Percentiles rank a stretch among this genome's conserved stretches.
phyloP scores from a whole-genome alignment of 2,797 vertebrate genomes.

The Acestrorhynchus altus region DNA sequence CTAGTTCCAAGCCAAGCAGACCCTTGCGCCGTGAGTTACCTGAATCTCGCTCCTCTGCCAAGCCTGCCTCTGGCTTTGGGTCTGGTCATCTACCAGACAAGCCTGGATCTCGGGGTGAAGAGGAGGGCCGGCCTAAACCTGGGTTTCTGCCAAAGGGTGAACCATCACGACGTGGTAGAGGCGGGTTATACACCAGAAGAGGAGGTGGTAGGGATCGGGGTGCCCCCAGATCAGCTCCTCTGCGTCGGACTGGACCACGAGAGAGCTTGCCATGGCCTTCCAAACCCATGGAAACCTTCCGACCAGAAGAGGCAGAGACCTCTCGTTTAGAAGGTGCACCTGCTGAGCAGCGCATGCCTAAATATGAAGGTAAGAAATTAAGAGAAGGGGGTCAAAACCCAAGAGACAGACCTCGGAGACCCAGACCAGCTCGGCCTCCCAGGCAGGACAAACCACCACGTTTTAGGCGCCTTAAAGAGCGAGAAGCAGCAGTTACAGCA shows the following conservation, averaged over 20 bases:
- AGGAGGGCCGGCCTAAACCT: slow-evolving; percentile 90
- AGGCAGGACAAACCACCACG: slow-evolving; percentile 97
- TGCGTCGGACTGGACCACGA: slow-evolving; percentile 83
- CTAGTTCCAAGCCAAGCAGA: slow-evolving; percentile 78
- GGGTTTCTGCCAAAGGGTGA: slow-evolving; percentile 97
- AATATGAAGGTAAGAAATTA: slow-evolving; percentile 91
- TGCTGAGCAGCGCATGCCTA: slow-evolving; percentile 78
- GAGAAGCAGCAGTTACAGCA: slow-evolving; percentile 81
- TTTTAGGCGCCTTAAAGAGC: slow-evolving; percentile 91
- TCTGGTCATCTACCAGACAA: slow-evolving; percentile 72
- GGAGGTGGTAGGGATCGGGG: slow-evolving; percentile 87
- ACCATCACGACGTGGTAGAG: slow-evolving; percentile 91
- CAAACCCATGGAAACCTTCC: slow-evolving; percentile 86
- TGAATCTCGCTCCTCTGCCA: slow-evolving; percentile 64
- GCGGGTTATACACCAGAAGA: slow-evolving; percentile 88
- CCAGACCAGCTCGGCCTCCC: slow-evolving; percentile 92
- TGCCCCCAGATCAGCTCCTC: slow-evolving; percentile 83
- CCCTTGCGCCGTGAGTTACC: slow-evolving; percentile 76
- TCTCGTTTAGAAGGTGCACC: slow-evolving; percentile 67
- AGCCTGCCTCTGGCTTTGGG: slow-evolving; percentile 65
- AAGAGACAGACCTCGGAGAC: slow-evolving; percentile 88
- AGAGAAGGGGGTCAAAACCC: slow-evolving; percentile 83
- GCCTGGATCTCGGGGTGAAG: slow-evolving; percentile 72
- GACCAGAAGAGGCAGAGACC: slow-evolving; percentile 86
- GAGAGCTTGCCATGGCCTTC: slow-evolving; percentile 85